Base-by-base conservation (phyloP, 2,888 invertebrate genomes). In the Acronicta leporina region DNA sequence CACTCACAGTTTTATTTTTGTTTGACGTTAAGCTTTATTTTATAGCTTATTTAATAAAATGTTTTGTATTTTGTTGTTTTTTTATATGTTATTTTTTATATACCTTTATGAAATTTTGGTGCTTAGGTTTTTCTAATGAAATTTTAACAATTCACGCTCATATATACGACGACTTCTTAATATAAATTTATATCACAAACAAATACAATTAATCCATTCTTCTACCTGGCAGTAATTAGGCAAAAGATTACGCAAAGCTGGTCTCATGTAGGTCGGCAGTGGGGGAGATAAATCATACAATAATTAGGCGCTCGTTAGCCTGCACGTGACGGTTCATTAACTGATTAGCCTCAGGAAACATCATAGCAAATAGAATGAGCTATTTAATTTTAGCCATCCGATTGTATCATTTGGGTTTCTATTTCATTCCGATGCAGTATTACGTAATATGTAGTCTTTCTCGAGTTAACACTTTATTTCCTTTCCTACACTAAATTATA, bases 251-350 rank as follows among this genome's bases (percentile, higher is more conserved):
- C 43, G 40, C 16, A 40, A n/a, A 57, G 43, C 57, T 54, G 48
- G 43, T 27, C 15, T 4, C 51, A 55, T 71, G 30, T 59, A 56
- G 55, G 46, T 51, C 53, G 56, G 49, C 41, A 67, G 46, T 35
- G 33, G 41, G 33, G 62, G 68, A 71, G 79, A 80, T 83, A 81
- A 83, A 84, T 85, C 77, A 78, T 75, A 78, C 66, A 76, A 75
- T 84, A 88, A 87, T 89, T 85, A 88, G 82, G 75, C 72, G 79
- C 81, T 87, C 87, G 80, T 89, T 87, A 87, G 74, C 73, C 74
- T 61, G 77, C 80, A 86, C 86, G 87, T 88, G 87, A 80, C 78
- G 64, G 73, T 83, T 86, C 85, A 84, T 86, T 85, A 85, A 83
- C 83, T 83, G 84, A 88, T 87, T 85, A 86, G 74, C 74, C 75